Base-by-base conservation (phyloP, 2,888 invertebrate genomes). In the Archips xylosteana region DNA sequence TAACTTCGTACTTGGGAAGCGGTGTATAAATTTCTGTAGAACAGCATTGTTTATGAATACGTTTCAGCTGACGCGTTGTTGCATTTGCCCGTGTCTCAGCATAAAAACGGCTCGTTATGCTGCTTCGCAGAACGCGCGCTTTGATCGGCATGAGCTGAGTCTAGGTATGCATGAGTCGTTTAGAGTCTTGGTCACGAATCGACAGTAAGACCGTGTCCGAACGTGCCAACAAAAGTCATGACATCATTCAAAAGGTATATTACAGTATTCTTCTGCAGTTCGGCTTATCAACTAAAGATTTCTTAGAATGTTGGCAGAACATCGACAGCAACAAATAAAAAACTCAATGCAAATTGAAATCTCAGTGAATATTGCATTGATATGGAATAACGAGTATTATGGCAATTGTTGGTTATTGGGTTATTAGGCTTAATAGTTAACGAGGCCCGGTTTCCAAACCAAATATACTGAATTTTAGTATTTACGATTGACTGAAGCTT, bases 201-300 rank as follows among this genome's bases (percentile, higher is more conserved):
- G 82, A 79, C 84, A 80, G 79, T 82, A 80, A 83, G 82, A 82
- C 83, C 85, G 82, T 86, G 87, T 86, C 87, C 86, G 88, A 85
- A 87, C 89, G 87, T 87, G 84, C 89, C 88, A 87, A 90, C 72
- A 64, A 57, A 75, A 87, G 86, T 83, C 86, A 88, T 91, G 91
- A 92, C 90, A 92, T 92, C 91, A 92, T 87, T 83, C 83, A 78
- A 76, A 79, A 42, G 63, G 59, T 59, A 59, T 59, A 69, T 63
- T 68, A 63, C 54, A 54, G 45, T 45, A 45, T 59, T 67, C 62
- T 54, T 61, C 45, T 32, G n/a, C 49, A 49, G 59, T 39, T 59
- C 36, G 68, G 59, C 60, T 51, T 60, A 65, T n/a, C 23, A 64
- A 60, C 15, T 65, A 45, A 13, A 36, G 60, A 13, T 39, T 60